A percentile compares a stretch with the other conserved stretches of the same genome.
These are phyloP conservation scores for Anarrhichthys ocellatus DNA, from an alignment of 2,113 vertebrate species.

Conservation along the genomic window DNA sequence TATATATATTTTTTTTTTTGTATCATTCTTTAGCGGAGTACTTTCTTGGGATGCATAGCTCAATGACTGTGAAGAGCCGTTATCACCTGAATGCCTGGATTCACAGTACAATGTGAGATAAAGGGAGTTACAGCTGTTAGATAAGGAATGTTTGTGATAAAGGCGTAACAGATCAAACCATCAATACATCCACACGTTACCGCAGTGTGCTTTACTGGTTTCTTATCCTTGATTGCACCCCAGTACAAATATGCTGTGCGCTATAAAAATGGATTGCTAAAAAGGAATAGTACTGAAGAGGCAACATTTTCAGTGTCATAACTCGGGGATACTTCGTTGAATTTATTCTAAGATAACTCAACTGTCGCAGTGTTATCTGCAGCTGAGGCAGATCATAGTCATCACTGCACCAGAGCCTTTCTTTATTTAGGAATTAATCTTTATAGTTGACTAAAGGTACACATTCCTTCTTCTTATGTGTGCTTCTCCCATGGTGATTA, in stretches of 20 bases:
- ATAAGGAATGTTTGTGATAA: constrained; percentile 33
- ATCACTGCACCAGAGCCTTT: neutral
- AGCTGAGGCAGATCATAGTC: neutral
- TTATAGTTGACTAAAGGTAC: neutral
- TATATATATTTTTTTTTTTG: no score
- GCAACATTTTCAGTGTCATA: neutral
- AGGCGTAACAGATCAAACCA: neutral
- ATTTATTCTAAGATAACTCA: neutral
- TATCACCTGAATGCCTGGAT: neutral
- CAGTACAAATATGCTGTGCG: neutral
- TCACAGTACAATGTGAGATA: constrained; percentile 4
- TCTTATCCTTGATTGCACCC: neutral
- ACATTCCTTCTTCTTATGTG: neutral
- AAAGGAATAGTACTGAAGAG: neutral
- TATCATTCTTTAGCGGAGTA: neutral
- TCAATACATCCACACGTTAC: neutral
- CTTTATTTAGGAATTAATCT: neutral
- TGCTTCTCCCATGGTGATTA: neutral
- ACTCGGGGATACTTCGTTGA: neutral
- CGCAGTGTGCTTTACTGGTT: neutral
- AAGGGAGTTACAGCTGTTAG: constrained; percentile 17
- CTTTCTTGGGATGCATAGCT: neutral
- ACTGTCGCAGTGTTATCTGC: constrained; percentile 7
- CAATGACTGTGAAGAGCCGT: neutral
- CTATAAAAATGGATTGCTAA: neutral